A percentile compares a stretch with the other conserved stretches of the same genome.
phyloP scores from a whole-genome alignment of 2,113 vertebrate species.

The Numida meleagris region DNA sequence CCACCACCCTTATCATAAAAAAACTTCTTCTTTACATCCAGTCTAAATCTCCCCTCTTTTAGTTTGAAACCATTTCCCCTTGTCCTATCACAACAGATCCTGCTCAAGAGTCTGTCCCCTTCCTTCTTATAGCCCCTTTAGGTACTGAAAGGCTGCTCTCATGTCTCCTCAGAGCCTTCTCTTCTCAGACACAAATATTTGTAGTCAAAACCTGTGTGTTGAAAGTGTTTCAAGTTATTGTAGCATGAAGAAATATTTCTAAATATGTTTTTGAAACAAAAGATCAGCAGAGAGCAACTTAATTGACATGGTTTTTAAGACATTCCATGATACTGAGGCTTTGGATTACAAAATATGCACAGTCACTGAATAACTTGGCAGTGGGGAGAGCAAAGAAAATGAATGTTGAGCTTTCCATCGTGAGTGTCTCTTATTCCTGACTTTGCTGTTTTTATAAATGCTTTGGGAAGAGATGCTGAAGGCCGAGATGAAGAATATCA shows the following conservation, averaged over 20 bases:
- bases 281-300: neutral
- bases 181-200: neutral
- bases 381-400: neutral
- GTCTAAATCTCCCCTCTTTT: too few species aligned
- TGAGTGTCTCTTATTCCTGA: accelerated
- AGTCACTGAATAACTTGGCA: neutral
- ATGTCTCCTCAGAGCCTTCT: too few species aligned
- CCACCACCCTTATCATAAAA: too few species aligned
- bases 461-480: neutral
- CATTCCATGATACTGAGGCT: neutral
- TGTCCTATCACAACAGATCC: too few species aligned
- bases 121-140: too few species aligned
- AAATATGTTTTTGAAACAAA: constrained; percentile 10
- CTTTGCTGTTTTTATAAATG: neutral
- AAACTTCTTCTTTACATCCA: too few species aligned
- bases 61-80: too few species aligned
- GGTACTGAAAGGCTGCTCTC: too few species aligned
- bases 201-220: neutral
- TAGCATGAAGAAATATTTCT: neutral
- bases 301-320: neutral
- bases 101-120: too few species aligned
- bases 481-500: neutral
- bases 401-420: neutral
- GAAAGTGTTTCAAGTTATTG: neutral
- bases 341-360: neutral